These are phyloP conservation scores for Enteromius thamalakanensis DNA, from an alignment of 2,797 vertebrate genomes.

Conservation along the genomic window DNA sequence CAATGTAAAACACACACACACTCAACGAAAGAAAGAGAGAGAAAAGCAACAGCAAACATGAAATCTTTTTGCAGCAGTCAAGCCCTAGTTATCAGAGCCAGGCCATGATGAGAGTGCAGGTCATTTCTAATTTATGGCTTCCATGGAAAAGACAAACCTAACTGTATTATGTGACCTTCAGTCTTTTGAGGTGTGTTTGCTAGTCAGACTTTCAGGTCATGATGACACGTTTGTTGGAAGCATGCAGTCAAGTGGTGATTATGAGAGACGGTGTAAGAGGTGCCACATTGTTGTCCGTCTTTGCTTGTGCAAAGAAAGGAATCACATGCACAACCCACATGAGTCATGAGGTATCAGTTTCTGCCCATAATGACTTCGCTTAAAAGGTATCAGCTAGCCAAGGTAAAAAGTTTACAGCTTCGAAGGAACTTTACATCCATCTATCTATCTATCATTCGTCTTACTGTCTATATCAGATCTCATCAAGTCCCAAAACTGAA, in stretches of 20 bases:
- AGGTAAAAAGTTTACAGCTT: neutral
- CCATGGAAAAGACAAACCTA: slow-evolving; percentile 33
- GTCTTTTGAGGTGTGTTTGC: slow-evolving; percentile 62
- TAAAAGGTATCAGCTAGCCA: neutral
- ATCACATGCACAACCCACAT: slow-evolving; percentile 28
- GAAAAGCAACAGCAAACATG: neutral
- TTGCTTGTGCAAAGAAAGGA: slow-evolving; percentile 23
- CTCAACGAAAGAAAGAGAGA: neutral
- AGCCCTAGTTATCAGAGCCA: neutral
- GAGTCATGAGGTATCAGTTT: slow-evolving; percentile 16
- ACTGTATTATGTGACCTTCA: slow-evolving; percentile 58
- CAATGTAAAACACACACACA: slow-evolving; percentile 20
- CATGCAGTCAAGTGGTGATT: slow-evolving; percentile 36
- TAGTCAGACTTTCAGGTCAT: slow-evolving; percentile 46
- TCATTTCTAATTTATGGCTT: slow-evolving; percentile 31
- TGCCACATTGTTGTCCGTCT: slow-evolving; percentile 19
- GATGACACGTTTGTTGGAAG: slow-evolving; percentile 44
- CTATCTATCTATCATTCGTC: neutral
- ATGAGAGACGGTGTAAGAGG: slow-evolving; percentile 39
- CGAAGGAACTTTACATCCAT: neutral
- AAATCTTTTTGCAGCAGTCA: neutral
- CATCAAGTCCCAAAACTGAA: neutral
- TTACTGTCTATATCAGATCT: neutral
- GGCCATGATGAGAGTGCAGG: slow-evolving; percentile 17
- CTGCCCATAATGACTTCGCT: slow-evolving; percentile 1